These are phyloP conservation scores for Pangasius djambal DNA, from an alignment of 2,797 vertebrate genomes.

Conservation along the genomic window DNA sequence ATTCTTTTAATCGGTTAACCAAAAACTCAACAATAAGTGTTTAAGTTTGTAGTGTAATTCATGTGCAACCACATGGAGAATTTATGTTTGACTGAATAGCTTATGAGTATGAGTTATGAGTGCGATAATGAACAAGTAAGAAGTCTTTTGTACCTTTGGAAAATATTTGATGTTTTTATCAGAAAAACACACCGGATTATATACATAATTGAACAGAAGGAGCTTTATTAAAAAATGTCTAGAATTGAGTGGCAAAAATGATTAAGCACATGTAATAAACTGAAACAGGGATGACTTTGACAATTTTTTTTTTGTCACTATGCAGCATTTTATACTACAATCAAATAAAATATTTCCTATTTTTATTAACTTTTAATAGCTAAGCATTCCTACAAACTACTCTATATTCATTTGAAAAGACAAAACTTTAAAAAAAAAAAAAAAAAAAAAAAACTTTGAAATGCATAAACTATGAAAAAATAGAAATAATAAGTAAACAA, in stretches of 20 bases:
- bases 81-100: not conserved
- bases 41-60: not conserved
- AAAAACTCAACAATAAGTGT: not conserved
- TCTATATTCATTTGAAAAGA: not conserved
- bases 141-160: not conserved
- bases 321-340: not conserved
- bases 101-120: not conserved
- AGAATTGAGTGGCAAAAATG: not conserved
- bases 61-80: not conserved
- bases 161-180: not conserved
- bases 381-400: not conserved
- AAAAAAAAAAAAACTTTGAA: not conserved
- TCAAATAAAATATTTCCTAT: not conserved
- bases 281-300: not conserved
- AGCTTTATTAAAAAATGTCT: slow-evolving; percentile 38
- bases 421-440: not conserved
- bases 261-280: slow-evolving; percentile 20
- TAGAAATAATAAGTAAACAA: slow-evolving; percentile 24
- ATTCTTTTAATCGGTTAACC: not conserved
- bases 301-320: not conserved
- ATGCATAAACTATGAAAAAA: not conserved
- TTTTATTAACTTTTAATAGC: not conserved
- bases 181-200: slow-evolving; percentile 8
- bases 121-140: not conserved
- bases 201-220: not conserved